Base-by-base conservation (phyloP, 2,113 vertebrate genomes). In the Sylvilagus bachmani region DNA sequence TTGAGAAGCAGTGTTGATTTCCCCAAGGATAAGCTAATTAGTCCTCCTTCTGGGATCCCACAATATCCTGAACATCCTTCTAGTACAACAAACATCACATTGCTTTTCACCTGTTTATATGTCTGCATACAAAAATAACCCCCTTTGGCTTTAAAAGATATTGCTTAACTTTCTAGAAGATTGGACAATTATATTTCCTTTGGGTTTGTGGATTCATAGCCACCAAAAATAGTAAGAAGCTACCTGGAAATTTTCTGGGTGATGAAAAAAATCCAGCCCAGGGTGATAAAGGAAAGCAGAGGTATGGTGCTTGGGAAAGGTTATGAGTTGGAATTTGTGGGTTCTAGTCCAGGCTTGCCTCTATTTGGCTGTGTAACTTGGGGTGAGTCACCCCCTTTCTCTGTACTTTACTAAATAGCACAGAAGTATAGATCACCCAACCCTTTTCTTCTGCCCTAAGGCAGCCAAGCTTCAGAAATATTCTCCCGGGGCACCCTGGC, bases 1-100 rank as follows among this genome's bases (percentile, higher is more conserved):
- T 75, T 66, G 79, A 96, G 94, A 85, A 92, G 71, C 73, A 86
- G 36, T 24, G 16, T 74, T 95, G 33, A 67, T 95, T 95, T 97
- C 96, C 92, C 90, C 44, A 36, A 27, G 71, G 74, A 92, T 61
- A n/a, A 88, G 69, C 83, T 95, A 93, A 88, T 96, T 82, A 95
- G 83, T 89, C 64, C 89, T 74, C 95, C 78, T 86, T 95, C 82
- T 77, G 74, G 79, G 51, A 82, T 71, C 64, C 75, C 69, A 74
- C 12, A 86, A 58, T 58, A 79, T 33, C 66, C 49, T 71, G 89
- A 69, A 82, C 22, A 69, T 77, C 66, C 11, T 77, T 89, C 58
- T 83, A 96, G 9, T 79, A 44, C 49, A 93, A 95, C 44, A 95
- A 90, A 84, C 58, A 92, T 75, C 88, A 89, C 51, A 58, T 11